Evolutionary conservation across 53 echinoderm and acorn worm genomes (phyloP).

Genomic region (Mesocentrotus franciscanus): DNA sequence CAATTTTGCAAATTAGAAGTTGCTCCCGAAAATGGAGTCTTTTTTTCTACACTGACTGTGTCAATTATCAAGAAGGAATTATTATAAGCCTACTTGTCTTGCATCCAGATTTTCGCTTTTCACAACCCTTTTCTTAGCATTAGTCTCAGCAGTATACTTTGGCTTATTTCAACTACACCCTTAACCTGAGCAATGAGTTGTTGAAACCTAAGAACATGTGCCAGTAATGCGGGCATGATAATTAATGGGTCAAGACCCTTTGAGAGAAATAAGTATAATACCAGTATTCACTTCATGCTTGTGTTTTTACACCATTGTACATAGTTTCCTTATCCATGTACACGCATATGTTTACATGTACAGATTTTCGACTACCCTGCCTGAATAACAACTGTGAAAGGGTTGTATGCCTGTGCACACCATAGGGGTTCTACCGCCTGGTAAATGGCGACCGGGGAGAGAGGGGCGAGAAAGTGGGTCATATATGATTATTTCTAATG

Average conservation of each 20-base stretch:
- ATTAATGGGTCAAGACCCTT: not conserved
- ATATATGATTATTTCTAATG: slow-evolving; percentile 12
- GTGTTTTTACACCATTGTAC: not conserved
- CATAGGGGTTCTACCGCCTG: not conserved
- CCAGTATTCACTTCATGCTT: slow-evolving; percentile 29
- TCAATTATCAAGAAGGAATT: too few species aligned
- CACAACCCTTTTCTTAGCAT: too few species aligned
- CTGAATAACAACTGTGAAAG: not conserved
- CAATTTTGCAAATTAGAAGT: too few species aligned
- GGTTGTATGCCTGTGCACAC: not conserved
- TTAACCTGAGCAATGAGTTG: not conserved
- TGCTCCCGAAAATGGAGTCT: too few species aligned
- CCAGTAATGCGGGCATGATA: not conserved
- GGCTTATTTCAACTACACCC: not conserved
- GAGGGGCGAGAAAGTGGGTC: not conserved
- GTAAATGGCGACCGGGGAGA: slow-evolving; percentile 22
- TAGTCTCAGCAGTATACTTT: not conserved
- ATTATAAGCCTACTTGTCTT: too few species aligned
- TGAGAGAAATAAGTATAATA: not conserved
- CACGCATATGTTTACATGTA: not conserved
- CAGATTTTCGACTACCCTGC: not conserved
- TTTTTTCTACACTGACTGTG: too few species aligned
- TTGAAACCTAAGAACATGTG: not conserved
- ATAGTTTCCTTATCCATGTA: not conserved
- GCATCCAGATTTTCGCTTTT: too few species aligned